Evolutionary conservation across 2,888 invertebrate species (phyloP).

Genomic region (Cabera pusaria): DNA sequence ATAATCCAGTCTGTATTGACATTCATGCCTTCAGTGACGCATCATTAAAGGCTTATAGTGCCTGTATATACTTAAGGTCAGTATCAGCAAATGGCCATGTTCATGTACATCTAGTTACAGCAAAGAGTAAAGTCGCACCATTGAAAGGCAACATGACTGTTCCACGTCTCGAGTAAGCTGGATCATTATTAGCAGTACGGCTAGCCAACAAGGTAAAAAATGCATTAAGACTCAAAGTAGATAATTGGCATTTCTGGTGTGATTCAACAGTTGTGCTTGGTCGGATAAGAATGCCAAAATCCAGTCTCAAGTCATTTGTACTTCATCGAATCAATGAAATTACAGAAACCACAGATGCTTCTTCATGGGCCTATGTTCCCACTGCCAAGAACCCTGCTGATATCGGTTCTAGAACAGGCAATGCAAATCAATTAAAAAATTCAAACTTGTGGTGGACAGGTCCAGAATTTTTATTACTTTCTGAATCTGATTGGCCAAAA

Average conservation of each 20-base stretch:
- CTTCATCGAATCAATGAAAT: constrained; percentile 35
- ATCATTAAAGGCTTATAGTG: constrained; percentile 6
- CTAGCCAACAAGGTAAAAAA: constrained; percentile 11
- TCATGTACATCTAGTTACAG: constrained; percentile 25
- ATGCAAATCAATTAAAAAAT: constrained; percentile 24
- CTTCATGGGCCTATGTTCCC: constrained; percentile 33
- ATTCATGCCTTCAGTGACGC: constrained; percentile 14
- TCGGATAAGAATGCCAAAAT: constrained; percentile 8
- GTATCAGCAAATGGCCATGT: constrained; percentile 7
- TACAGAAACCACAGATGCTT: constrained; percentile 24
- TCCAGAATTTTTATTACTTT: constrained; percentile 11
- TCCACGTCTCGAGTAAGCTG: constrained; percentile 37
- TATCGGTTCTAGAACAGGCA: constrained; percentile 32
- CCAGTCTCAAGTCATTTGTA: constrained; percentile 29
- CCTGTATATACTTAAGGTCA: constrained; percentile 26
- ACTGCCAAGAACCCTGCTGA: constrained; percentile 34
- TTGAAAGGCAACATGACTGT: constrained; percentile 9
- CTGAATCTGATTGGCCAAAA: constrained; percentile 17
- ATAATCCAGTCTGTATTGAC: neutral
- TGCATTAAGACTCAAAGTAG: constrained; percentile 12
- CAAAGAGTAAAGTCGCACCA: constrained; percentile 21
- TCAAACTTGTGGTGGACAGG: constrained; percentile 31
- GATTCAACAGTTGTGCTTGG: constrained; percentile 5
- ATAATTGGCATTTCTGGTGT: constrained; percentile 4
- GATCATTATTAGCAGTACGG: constrained; percentile 30